Evolutionary conservation across 2,888 invertebrate species (phyloP).

Genomic region (Sinotaia quadrata): DNA sequence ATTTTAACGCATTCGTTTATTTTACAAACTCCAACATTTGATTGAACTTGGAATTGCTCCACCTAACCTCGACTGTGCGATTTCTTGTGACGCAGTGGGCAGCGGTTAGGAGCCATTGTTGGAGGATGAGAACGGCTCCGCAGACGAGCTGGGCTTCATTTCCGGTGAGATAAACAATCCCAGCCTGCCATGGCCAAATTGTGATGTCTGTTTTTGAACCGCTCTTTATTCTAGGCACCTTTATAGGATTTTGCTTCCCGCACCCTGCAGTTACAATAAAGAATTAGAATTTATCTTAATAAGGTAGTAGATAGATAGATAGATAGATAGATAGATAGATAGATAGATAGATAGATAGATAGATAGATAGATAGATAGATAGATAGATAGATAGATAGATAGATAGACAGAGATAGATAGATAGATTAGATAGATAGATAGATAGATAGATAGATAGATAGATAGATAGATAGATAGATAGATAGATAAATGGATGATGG

Average conservation of each 20-base stretch:
- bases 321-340: background rate
- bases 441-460: too few relatives aligned
- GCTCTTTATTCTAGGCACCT: background rate
- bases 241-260: background rate
- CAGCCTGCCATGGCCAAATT: slow-evolving; percentile 26
- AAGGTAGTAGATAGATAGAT: background rate
- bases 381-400: background rate
- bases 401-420: background rate
- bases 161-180: background rate
- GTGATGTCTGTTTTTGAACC: background rate
- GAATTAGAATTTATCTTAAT: too few relatives aligned
- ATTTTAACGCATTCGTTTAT: too few relatives aligned
- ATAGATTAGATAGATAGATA: too few relatives aligned
- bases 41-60: too few relatives aligned
- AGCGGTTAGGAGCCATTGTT: slow-evolving; percentile 15
- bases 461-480: too few relatives aligned
- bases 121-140: slow-evolving; percentile 13
- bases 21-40: too few relatives aligned
- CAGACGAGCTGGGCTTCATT: slow-evolving; percentile 2
- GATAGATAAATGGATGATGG: too few relatives aligned
- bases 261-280: too few relatives aligned
- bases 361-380: background rate
- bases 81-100: slow-evolving; percentile 24
- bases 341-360: background rate
- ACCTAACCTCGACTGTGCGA: too few relatives aligned